Evolutionary conservation across 2,888 invertebrate species (phyloP), one percentile per base, ranked within the genome.

Genomic region (Rotaria macrura): DNA sequence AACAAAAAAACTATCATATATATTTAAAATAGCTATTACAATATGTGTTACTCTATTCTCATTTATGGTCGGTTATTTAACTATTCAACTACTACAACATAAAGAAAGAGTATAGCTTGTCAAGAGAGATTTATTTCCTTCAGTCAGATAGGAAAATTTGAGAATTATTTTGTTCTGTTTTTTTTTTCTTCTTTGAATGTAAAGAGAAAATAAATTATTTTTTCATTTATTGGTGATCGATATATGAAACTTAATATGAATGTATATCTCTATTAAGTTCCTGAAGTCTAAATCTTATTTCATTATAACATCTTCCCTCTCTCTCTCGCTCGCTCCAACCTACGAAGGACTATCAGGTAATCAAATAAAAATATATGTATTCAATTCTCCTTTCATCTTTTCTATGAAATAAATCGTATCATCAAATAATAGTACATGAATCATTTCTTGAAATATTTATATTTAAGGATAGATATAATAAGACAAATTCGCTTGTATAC

Each of bases 361-460:
- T 55, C 10, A 55, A n/a, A 34, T 12, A 29, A 34, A 57, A 57
- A n/a, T 9, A 7, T n/a, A 25, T 2, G 25, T 4, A 57, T 25
- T 57, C 4, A n/a, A 65, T 65, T 34, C 29, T 34, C 1, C 0
- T 25, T 54, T 25, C 25, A 49, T 17, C 49, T 49, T 49, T 49
- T 49, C 49, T 49, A 49, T 47, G 14, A 47, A 47, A 47, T 14
- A 47, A 47, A 47, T 47, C 47, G 14, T 47, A 47, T n/a, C 34
- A 34, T 29, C 12, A 65, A 65, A 65, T 65, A 65, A 65, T 34
- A 65, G 38, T 17, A 65, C 14, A 34, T 20, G 38, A 17, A 34
- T 65, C 65, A 65, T 65, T 65, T 57, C 29, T 57, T 65, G 65
- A 65, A 65, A 65, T 65, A 65, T 65, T 34, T 65, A 65, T 65